These are phyloP conservation scores for Prionace glauca DNA, from an alignment of 2,797 vertebrate species.

Conservation along the genomic window DNA sequence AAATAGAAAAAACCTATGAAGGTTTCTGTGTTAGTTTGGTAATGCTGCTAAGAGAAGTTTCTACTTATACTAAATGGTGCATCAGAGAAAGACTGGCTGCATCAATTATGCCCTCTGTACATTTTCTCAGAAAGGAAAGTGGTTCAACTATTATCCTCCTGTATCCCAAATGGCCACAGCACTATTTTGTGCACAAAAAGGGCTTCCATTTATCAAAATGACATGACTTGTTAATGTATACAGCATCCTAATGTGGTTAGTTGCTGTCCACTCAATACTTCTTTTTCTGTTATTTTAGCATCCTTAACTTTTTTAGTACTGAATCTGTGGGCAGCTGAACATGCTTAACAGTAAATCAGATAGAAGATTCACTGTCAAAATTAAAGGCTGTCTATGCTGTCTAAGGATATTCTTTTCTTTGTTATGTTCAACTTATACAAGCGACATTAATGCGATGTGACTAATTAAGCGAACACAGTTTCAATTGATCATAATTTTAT, in stretches of 20 bases:
- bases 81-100: not conserved
- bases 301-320: not conserved
- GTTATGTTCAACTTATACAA: not conserved
- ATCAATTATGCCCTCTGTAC: not conserved
- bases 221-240: not conserved
- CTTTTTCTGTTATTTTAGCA: slow-evolving; percentile 5
- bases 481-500: slow-evolving; percentile 31
- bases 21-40: not conserved
- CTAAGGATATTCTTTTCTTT: not conserved
- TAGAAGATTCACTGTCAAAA: not conserved
- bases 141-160: not conserved
- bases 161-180: not conserved
- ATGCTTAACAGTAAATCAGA: not conserved
- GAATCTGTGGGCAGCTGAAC: not conserved
- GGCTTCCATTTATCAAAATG: slow-evolving; percentile 22
- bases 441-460: not conserved
- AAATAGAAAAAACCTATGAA: not conserved
- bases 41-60: not conserved
- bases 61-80: not conserved
- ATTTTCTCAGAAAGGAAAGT: slow-evolving; percentile 2
- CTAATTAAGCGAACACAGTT: slow-evolving; percentile 18
- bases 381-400: not conserved
- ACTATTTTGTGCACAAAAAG: not conserved
- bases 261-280: not conserved
- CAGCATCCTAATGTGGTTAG: not conserved